Evolutionary conservation across 2,888 invertebrate genomes (phyloP), one percentile per base, ranked within the genome.

Genomic region (Trileptium ribeirensis): DNA sequence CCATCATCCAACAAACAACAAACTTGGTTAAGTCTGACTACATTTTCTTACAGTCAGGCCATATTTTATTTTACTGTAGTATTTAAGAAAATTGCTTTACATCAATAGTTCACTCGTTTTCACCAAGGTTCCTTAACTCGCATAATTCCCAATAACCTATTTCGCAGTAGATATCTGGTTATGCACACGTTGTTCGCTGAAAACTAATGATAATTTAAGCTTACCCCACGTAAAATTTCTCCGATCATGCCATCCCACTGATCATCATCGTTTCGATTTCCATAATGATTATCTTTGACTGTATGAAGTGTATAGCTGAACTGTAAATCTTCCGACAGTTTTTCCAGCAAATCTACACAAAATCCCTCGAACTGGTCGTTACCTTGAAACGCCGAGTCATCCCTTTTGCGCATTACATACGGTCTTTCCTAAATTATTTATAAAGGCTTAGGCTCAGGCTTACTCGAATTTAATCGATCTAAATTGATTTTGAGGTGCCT

Each of bases 331-430:
- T 85, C 84, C 15, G 87, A 84, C 38, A 88, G 80, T 64, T 86
- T 86, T 31, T 92, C 91, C 84, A 93, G 92, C 74, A 94, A 91
- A 88, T 94, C 94, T 83, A 94, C 92, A 89, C 94, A 94, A 89
- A 93, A 94, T 79, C 94, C 94, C 89, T 92, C 93, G 89, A 93
- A 94, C 82, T 93, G 91, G 84, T 92, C 91, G 88, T 94, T 94
- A 79, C 87, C 86, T 80, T 87, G 85, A 39, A 86, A 82, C 74
- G 88, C 87, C 77, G 85, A 86, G 81, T 87, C 86, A 79, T 88
- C 86, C 64, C 85, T 86, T 83, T 86, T 88, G 70, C 86, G 81
- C 88, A 89, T 89, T 33, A 90, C 89, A 84, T 90, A 90, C 0
- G 90, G 90, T 8, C 87, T 84, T 82, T 90, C 90, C 89, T 90